Percentiles rank a stretch among this genome's conserved stretches.
These are phyloP conservation scores for Ernsta delagoae DNA, from an alignment of 2,888 invertebrate species.

Conservation along the genomic window DNA sequence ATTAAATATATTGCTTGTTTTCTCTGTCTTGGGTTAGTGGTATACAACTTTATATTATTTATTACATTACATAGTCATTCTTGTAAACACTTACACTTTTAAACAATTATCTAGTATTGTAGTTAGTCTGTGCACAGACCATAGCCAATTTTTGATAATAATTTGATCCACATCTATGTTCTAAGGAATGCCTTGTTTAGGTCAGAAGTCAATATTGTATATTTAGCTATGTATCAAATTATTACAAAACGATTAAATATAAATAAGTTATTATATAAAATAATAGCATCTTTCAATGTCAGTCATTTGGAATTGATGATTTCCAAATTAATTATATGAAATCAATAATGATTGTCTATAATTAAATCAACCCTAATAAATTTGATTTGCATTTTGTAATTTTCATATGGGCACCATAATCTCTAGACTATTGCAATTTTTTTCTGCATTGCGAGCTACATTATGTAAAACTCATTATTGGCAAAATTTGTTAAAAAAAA, in stretches of 20 bases:
- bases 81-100: slow-evolving; percentile 30
- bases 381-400: slow-evolving; percentile 34
- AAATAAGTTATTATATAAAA: slow-evolving; percentile 35
- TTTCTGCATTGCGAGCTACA: slow-evolving; percentile 30
- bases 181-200: slow-evolving; percentile 35
- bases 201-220: slow-evolving; percentile 28
- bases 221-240: slow-evolving; percentile 35
- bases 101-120: slow-evolving; percentile 35
- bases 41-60: slow-evolving; percentile 27
- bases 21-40: slow-evolving; percentile 39
- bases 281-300: slow-evolving; percentile 38
- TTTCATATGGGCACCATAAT: slow-evolving; percentile 35
- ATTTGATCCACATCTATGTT: slow-evolving; percentile 33
- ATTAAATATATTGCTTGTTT: slow-evolving; percentile 58
- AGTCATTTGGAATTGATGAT: slow-evolving; percentile 35
- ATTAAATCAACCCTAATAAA: slow-evolving; percentile 35
- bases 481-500: slow-evolving; percentile 21
- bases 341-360: slow-evolving; percentile 33
- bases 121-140: slow-evolving; percentile 29
- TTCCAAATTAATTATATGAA: slow-evolving; percentile 35
- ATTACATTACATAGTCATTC: slow-evolving; percentile 28
- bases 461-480: slow-evolving; percentile 31
- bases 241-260: slow-evolving; percentile 36
- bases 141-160: slow-evolving; percentile 31
- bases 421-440: slow-evolving; percentile 30